Evolutionary conservation across 2,113 vertebrate species (phyloP).

Genomic region (Psilopsiagon aymara): DNA sequence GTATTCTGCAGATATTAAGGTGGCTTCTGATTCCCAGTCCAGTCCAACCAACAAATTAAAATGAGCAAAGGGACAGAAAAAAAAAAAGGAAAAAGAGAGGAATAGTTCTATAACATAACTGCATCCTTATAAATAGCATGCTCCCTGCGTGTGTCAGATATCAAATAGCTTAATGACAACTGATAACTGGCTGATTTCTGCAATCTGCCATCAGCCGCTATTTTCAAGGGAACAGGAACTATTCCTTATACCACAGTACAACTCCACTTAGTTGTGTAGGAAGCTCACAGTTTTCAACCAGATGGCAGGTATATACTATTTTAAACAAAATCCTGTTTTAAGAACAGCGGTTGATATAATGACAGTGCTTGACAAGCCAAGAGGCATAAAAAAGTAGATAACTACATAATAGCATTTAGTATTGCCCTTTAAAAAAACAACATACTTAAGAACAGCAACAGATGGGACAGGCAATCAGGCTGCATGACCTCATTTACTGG

Average conservation of each 20-base stretch:
- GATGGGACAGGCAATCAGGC: slow-evolving; percentile 37
- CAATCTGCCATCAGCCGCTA: slow-evolving; percentile 72
- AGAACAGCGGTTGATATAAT: slow-evolving; percentile 37
- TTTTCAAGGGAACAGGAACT: slow-evolving; percentile 70
- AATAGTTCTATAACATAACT: slow-evolving; percentile 20
- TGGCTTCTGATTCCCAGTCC: background rate
- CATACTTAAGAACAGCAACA: slow-evolving; percentile 37
- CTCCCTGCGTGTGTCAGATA: slow-evolving; percentile 50
- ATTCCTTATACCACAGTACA: slow-evolving; percentile 45
- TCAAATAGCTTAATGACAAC: slow-evolving; percentile 61
- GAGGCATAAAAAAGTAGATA: background rate
- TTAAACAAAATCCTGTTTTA: slow-evolving; percentile 64
- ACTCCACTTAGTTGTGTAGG: slow-evolving; percentile 59
- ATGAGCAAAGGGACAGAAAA: background rate
- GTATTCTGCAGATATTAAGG: background rate
- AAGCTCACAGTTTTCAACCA: slow-evolving; percentile 66
- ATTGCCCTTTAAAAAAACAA: slow-evolving; percentile 38
- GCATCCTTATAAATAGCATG: slow-evolving; percentile 36
- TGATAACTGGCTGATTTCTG: slow-evolving; percentile 71
- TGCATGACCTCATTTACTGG: slow-evolving; percentile 38
- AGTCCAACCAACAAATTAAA: background rate
- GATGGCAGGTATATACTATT: slow-evolving; percentile 69
- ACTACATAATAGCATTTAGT: slow-evolving; percentile 35
- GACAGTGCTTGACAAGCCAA: slow-evolving; percentile 55
- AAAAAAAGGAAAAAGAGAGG: background rate